A percentile compares a stretch with the other conserved stretches of the same genome.
Evolutionary conservation across 2,113 vertebrate genomes (phyloP).

Genomic region (Strigops habroptila): DNA sequence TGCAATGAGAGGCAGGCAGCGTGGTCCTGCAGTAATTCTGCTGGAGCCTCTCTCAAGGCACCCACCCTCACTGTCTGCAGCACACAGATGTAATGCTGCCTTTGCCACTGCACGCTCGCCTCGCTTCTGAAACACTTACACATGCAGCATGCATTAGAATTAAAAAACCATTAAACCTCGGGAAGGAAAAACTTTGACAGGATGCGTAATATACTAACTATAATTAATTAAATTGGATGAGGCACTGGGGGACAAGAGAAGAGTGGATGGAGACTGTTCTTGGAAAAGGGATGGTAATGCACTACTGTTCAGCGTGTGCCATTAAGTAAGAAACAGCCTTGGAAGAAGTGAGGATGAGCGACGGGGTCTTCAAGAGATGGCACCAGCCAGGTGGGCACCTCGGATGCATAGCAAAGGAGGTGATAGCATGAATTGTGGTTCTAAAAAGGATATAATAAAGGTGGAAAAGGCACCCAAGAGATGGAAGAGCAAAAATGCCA

Average conservation of each 20-base stretch:
- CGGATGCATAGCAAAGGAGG: background rate
- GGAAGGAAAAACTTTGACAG: conserved; percentile 71
- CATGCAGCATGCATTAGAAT: conserved; percentile 62
- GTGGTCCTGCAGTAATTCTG: background rate
- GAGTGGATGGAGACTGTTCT: conserved; percentile 61
- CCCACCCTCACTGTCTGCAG: conserved; percentile 11
- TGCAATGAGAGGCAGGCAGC: background rate
- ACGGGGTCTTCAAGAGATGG: background rate
- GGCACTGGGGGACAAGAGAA: conserved; percentile 51
- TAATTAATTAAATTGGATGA: conserved; percentile 73
- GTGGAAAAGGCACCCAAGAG: background rate
- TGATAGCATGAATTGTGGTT: background rate
- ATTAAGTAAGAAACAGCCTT: conserved; percentile 17
- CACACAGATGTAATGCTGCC: background rate
- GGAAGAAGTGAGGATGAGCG: background rate
- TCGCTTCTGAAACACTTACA: conserved; percentile 46
- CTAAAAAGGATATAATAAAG: background rate
- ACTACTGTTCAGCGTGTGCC: background rate
- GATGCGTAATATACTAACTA: conserved; percentile 68
- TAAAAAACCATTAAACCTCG: conserved; percentile 67
- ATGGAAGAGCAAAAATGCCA: background rate
- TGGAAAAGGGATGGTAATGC: conserved; percentile 58
- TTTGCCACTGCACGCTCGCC: conserved; percentile 18
- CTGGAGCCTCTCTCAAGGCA: background rate
- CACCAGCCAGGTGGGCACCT: conserved; percentile 40